A percentile compares a stretch with the other conserved stretches of the same genome.
Conservation (phyloP, 2,113 vertebrate species). For the Lophochroa leadbeateri region DNA sequence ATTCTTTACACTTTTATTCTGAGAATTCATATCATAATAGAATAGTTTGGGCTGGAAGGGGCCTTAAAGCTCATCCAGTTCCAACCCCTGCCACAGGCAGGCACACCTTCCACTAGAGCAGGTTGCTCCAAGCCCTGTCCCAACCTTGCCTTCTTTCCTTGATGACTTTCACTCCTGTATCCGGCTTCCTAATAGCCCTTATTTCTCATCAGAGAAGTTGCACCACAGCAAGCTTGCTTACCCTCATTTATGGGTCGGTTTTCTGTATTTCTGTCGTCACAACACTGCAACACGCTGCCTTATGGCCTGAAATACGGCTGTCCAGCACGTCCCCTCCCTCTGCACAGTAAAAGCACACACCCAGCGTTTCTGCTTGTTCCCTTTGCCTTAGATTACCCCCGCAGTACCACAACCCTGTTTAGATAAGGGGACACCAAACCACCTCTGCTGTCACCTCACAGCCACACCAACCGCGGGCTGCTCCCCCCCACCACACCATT, state of each 20-base stretch:
- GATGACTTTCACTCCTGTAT: not conserved
- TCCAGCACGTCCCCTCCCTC: not conserved
- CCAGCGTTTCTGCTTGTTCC: rapidly evolving
- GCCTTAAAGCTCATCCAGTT: not conserved
- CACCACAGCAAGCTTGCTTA: not conserved
- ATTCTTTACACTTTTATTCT: not conserved
- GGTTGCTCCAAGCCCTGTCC: not conserved
- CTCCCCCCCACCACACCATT: not conserved
- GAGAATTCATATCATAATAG: not conserved
- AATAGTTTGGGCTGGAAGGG: not conserved
- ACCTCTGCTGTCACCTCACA: not conserved
- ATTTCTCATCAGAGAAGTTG: not conserved
- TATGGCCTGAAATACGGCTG: not conserved
- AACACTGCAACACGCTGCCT: not conserved
- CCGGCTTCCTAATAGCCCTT: not conserved
- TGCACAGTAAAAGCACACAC: too few species aligned
- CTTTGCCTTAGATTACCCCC: rapidly evolving
- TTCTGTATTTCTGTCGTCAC: not conserved
- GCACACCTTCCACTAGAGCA: not conserved
- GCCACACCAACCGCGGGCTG: rapidly evolving
- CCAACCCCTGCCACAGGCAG: not conserved
- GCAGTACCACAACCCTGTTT: rapidly evolving
- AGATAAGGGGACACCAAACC: not conserved
- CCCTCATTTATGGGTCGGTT: not conserved
- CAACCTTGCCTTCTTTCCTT: not conserved